Conservation (phyloP, 2,113 vertebrate genomes). For the Sinocyclocheilus grahami region DNA sequence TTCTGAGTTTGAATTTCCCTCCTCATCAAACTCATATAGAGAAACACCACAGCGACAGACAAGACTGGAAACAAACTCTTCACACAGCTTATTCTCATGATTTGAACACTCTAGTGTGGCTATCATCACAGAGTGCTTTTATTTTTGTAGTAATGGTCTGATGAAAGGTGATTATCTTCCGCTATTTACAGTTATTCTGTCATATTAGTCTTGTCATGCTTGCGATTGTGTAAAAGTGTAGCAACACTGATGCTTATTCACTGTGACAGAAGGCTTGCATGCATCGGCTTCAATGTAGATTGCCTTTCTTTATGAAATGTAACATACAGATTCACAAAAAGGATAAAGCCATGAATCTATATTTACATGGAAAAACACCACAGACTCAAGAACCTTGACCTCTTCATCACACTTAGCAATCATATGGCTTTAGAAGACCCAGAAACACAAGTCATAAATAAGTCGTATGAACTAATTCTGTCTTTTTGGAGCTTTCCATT, state of each 20-base stretch:
- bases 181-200: neutral
- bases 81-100: neutral
- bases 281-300: neutral
- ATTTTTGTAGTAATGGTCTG: too few relatives aligned
- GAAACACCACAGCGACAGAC: neutral
- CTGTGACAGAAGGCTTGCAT: neutral
- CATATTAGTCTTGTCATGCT: neutral
- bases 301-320: too few relatives aligned
- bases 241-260: neutral
- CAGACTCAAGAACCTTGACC: neutral
- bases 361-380: neutral
- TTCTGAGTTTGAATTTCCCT: constrained; percentile 51
- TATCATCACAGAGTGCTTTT: too few relatives aligned
- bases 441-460: neutral
- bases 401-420: neutral
- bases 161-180: too few relatives aligned
- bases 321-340: too few relatives aligned
- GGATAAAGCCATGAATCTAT: neutral
- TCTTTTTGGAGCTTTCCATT: neutral
- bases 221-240: neutral
- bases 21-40: constrained; percentile 62
- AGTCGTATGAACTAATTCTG: neutral
- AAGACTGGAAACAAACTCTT: constrained; percentile 25
- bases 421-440: neutral
- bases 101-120: neutral